Evolutionary conservation across 2,888 invertebrate genomes (phyloP), one percentile per base, ranked within the genome.

Genomic region (Synergus gifuensis): DNA sequence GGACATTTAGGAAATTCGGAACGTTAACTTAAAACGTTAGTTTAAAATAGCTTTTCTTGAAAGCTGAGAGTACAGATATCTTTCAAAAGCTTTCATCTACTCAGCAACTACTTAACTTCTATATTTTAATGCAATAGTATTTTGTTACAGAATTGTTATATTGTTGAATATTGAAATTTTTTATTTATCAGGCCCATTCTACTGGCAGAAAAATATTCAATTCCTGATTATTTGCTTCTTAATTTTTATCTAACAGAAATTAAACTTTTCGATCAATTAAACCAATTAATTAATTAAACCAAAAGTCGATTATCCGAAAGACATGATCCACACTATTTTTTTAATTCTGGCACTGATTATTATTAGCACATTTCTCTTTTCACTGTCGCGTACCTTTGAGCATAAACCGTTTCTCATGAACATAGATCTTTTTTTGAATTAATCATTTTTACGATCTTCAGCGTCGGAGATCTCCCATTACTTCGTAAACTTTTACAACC

Each of bases 11-110:
- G 28, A 28, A 69, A 22, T 69, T 22, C 42, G 42, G 18, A 12
- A 18, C 66, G 42, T 66, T 44, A 66, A 66, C 42, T 42, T 66
- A 66, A n/a, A n/a, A 66, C 12, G 42, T 66, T 44, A 40, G n/a
- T 58, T 58, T 58, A 58, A n/a, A 18, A 58, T 58, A 11, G 58
- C 58, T 66, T 44, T 44, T 18, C 42, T 66, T 40, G 42, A 40
- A 44, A 44, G 58, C 42, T 66, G 60, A 66, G 40, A 66, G 42
- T 18, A 18, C n/a, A 9, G 58, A 18, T 58, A 58, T 66, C 12
- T 16, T 42, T 42, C 3, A 42, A 66, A 66, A n/a, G 11, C 18
- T 66, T 66, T 3, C 66, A 18, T 18, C 42, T 18, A 18, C 42
- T 42, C 36, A 58, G 11, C 8, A 58, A 16, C 58, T 58, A 5